These are phyloP conservation scores for Baryphthengus martii DNA, from an alignment of 2,113 vertebrate species.

Conservation along the genomic window DNA sequence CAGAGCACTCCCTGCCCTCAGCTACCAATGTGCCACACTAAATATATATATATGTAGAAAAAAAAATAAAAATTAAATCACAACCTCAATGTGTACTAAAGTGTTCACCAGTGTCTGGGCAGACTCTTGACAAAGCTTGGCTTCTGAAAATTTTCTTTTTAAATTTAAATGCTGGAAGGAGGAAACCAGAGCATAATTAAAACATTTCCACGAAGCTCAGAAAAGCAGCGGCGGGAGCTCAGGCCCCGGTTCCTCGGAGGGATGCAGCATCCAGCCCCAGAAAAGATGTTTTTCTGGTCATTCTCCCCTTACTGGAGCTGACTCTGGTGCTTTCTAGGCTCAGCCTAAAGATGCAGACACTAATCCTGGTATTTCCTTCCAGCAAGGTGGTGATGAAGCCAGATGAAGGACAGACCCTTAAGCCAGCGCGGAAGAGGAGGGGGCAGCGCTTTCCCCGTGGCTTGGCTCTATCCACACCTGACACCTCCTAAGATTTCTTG, in stretches of 20 bases:
- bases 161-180: background rate
- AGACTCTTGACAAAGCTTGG: background rate
- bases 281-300: background rate
- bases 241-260: background rate
- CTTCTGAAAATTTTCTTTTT: background rate
- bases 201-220: background rate
- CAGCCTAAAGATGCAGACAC: background rate
- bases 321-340: background rate
- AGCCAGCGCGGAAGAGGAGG: background rate
- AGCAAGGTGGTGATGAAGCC: background rate
- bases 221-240: background rate
- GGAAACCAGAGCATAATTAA: background rate
- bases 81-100: background rate
- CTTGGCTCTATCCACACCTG: background rate
- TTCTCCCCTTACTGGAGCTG: fast-evolving
- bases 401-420: background rate
- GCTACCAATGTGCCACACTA: background rate
- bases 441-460: background rate
- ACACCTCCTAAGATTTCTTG: background rate
- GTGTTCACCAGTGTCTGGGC: background rate
- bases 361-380: background rate
- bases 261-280: background rate
- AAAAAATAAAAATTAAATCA: background rate
- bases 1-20: background rate
- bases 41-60: background rate